phyloP scores from a whole-genome alignment of 2,888 invertebrate genomes.

The Nasonia oneida region DNA sequence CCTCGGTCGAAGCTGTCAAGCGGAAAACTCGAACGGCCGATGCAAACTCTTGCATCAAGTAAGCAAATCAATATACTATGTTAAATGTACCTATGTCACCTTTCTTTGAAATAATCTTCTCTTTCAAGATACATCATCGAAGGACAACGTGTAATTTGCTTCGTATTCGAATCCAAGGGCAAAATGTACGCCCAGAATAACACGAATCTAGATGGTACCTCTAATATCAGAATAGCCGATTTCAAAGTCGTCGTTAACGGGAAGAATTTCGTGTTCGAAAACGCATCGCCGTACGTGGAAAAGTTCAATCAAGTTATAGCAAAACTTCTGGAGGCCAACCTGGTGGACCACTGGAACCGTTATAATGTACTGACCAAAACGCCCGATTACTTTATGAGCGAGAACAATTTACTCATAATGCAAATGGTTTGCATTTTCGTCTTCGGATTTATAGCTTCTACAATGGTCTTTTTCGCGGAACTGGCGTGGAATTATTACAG shows the following conservation, averaged over 20 bases:
- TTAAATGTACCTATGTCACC: neutral
- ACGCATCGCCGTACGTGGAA: constrained; percentile 38
- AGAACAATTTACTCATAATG: constrained; percentile 14
- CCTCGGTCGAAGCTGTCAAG: neutral
- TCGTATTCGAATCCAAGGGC: constrained; percentile 37
- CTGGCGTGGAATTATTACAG: neutral
- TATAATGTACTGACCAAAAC: neutral
- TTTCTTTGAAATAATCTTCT: neutral
- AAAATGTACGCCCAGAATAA: constrained; percentile 6
- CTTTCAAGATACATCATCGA: constrained; percentile 15
- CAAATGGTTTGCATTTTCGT: constrained; percentile 13
- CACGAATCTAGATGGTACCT: neutral
- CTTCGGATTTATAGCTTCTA: constrained; percentile 7
- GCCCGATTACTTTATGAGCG: neutral
- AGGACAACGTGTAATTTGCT: constrained; percentile 12
- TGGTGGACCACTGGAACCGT: neutral
- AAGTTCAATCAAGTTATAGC: constrained; percentile 19
- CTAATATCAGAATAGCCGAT: constrained; percentile 8
- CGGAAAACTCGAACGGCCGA: neutral
- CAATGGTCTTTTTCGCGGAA: constrained; percentile 4
- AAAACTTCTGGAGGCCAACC: constrained; percentile 19
- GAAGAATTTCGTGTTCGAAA: constrained; percentile 41
- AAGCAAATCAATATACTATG: neutral
- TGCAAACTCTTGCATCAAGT: constrained; percentile 29
- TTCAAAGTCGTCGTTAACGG: constrained; percentile 15